Conservation (phyloP, 2,797 vertebrate genomes). For the Harpagifer antarcticus region DNA sequence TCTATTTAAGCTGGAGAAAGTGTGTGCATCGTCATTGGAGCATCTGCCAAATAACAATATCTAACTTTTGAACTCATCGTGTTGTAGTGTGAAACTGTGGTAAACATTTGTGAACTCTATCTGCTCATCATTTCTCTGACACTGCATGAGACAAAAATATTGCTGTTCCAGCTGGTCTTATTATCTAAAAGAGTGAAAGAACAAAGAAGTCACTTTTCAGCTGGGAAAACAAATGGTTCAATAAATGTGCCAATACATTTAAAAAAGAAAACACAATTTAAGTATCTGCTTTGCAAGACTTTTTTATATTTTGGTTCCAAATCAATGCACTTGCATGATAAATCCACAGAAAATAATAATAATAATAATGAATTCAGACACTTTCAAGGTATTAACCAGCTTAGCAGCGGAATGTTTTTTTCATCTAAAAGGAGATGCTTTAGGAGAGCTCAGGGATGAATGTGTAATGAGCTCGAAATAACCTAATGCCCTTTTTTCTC, state of each 20-base stretch:
- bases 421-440: conserved; percentile 71
- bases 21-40: conserved; percentile 7
- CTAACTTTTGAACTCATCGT: not conserved
- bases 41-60: conserved; percentile 12
- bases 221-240: conserved; percentile 18
- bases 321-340: conserved; percentile 11
- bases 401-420: conserved; percentile 59
- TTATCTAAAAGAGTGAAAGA: conserved; percentile 13
- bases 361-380: conserved; percentile 44
- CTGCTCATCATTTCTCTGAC: not conserved
- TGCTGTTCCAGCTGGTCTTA: conserved; percentile 6
- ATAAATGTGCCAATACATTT: conserved; percentile 3
- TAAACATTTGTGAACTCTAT: not conserved
- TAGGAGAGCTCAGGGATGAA: conserved; percentile 76
- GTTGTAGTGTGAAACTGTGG: not conserved
- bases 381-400: conserved; percentile 53
- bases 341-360: conserved; percentile 15
- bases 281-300: not conserved
- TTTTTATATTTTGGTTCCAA: conserved; percentile 14
- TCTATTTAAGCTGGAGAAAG: conserved; percentile 44
- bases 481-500: conserved; percentile 76
- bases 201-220: conserved; percentile 22
- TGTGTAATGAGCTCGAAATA: conserved; percentile 86
- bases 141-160: not conserved
- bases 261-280: not conserved